Evolutionary conservation across 2,888 invertebrate genomes (phyloP).

Genomic region (Melinopterus prodromus): DNA sequence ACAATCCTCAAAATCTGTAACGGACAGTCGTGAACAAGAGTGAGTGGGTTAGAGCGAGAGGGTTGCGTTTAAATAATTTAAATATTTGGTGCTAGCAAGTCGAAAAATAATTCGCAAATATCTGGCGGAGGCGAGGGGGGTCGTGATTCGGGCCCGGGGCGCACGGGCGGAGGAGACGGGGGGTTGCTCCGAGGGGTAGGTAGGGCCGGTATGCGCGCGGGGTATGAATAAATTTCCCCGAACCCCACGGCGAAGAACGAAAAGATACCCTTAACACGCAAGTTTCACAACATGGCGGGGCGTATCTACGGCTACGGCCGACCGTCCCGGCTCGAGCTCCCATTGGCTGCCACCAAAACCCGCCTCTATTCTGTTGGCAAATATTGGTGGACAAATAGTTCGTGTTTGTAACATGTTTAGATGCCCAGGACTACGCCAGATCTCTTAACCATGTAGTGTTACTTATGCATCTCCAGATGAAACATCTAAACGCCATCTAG

Average conservation of each 20-base stretch:
- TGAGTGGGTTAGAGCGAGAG: not conserved
- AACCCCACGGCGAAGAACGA: slow-evolving; percentile 39
- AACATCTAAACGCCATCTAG: no score
- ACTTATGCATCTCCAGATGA: slow-evolving; percentile 51
- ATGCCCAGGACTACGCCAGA: slow-evolving; percentile 56
- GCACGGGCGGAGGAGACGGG: not conserved
- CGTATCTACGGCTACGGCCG: slow-evolving; percentile 55
- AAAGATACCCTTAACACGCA: slow-evolving; percentile 47
- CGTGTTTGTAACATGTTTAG: slow-evolving; percentile 63
- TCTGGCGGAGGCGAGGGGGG: slow-evolving; percentile 5
- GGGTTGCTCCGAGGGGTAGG: not conserved
- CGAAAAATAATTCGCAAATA: slow-evolving; percentile 33
- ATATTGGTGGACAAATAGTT: slow-evolving; percentile 63
- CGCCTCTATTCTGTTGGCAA: slow-evolving; percentile 61
- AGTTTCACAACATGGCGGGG: slow-evolving; percentile 61
- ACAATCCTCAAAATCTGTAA: no score
- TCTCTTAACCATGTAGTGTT: slow-evolving; percentile 57
- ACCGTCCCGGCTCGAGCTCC: slow-evolving; percentile 51
- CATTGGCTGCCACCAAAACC: slow-evolving; percentile 55
- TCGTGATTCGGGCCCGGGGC: slow-evolving; percentile 10
- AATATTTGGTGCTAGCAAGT: not conserved
- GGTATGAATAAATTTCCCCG: slow-evolving; percentile 36
- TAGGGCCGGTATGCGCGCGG: slow-evolving; percentile 23
- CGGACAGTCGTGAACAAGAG: not conserved
- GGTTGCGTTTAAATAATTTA: not conserved